These are phyloP conservation scores for Acronicta psi DNA, from an alignment of 2,888 invertebrate genomes.

Conservation along the genomic window DNA sequence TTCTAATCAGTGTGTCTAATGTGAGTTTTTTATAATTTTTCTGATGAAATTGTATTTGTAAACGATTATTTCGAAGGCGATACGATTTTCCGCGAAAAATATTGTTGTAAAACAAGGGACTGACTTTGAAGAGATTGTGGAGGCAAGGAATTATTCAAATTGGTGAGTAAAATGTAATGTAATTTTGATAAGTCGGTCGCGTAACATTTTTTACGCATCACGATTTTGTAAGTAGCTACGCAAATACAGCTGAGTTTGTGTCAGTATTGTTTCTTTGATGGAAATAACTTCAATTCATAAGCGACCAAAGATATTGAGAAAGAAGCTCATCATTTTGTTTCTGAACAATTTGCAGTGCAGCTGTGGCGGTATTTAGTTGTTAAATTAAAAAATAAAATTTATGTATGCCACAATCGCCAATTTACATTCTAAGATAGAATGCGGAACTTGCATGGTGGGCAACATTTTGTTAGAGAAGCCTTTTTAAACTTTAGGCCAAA, in stretches of 20 bases:
- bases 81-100: constrained; percentile 57
- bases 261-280: constrained; percentile 26
- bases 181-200: constrained; percentile 41
- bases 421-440: background rate
- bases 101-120: constrained; percentile 45
- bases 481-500: no score
- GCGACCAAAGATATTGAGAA: constrained; percentile 11
- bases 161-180: constrained; percentile 47
- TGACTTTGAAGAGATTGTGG: constrained; percentile 25
- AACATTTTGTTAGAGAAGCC: background rate
- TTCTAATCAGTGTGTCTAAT: constrained; percentile 37
- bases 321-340: background rate
- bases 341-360: background rate
- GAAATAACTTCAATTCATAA: constrained; percentile 12
- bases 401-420: constrained; percentile 29
- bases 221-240: constrained; percentile 33
- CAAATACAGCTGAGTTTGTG: constrained; percentile 47
- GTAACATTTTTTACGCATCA: constrained; percentile 49
- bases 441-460: background rate
- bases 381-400: constrained; percentile 13
- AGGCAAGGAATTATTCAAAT: constrained; percentile 25
- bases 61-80: constrained; percentile 40
- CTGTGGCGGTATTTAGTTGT: background rate
- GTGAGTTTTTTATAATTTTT: constrained; percentile 31
- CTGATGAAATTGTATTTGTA: constrained; percentile 41